Base-by-base conservation (phyloP, 2,888 invertebrate genomes). In the Camptogramma bilineatum region DNA sequence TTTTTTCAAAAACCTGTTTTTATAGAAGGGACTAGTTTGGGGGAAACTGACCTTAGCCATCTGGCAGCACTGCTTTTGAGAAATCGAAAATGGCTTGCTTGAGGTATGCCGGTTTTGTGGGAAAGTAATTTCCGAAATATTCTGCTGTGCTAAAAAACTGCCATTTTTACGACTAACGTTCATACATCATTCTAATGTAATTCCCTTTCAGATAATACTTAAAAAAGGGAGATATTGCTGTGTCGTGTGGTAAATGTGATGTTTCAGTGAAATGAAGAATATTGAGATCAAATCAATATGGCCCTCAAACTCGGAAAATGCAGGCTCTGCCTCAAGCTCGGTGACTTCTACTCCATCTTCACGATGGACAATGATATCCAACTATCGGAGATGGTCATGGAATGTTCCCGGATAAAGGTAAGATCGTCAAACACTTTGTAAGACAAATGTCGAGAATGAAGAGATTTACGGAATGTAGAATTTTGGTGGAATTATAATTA, bases 291-390 rank as follows among this genome's bases (percentile, higher is more conserved):
- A 91, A 91, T 91, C 92, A 92, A 93, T 92, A 90, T 90, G 90
- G 93, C 93, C 77, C 91, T 93, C 87, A 92, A 92, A 81, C 86
- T 93, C 66, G 93, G 93, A 81, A 93, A 93, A 88, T 93, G 93
- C 82, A 90, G 93, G 82, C 89, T 93, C 54, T 93, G 93, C 81
- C 90, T 93, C 81, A 93, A 93, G 80, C 88, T 93, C 62, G 93
- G 93, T 54, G 93, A 93, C 73, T 93, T 93, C 74, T 93, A 91
- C 75, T 93, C 93, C 69, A 93, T 93, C 76, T 93, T 93, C 72
- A 90, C 93, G 61, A 83, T 88, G 78, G 93, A 93, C 83, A 93
- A 92, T 81, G 84, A 87, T 39, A 69, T 93, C 42, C 93, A 92
- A 73, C 84, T 93, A 16, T 88, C 93, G 28, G 93, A 93, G 69